These are phyloP conservation scores for Calyptomena viridis DNA, from an alignment of 2,113 vertebrate genomes.

Conservation along the genomic window DNA sequence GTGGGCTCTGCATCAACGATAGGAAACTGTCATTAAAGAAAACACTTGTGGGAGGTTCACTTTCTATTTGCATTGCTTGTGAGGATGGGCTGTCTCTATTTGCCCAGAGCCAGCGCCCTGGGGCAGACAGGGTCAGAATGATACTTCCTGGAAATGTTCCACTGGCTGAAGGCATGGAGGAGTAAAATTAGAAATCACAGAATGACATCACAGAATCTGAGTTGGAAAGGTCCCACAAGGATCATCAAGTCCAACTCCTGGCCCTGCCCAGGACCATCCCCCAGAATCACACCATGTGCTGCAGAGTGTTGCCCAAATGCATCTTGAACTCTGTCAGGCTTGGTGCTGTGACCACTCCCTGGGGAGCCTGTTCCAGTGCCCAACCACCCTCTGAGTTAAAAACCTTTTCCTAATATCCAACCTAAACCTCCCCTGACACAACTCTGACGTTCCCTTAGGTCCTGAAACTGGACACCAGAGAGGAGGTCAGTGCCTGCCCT, in stretches of 20 bases:
- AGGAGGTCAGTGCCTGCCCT: not conserved
- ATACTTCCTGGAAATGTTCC: too few species aligned
- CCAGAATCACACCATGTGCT: too few species aligned
- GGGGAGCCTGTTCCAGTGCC: not conserved
- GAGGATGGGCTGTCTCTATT: too few species aligned
- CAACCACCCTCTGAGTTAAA: too few species aligned
- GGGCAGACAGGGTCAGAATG: accelerated
- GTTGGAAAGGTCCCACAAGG: not conserved
- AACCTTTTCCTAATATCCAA: not conserved
- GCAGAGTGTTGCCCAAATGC: accelerated
- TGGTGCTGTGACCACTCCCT: not conserved
- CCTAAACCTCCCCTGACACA: not conserved
- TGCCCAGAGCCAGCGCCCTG: too few species aligned
- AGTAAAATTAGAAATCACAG: not conserved
- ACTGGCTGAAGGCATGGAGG: accelerated
- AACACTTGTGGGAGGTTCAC: accelerated
- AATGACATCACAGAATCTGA: too few species aligned
- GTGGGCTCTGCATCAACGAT: accelerated
- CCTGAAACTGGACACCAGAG: too few species aligned
- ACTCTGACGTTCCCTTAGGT: accelerated
- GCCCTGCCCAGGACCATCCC: not conserved
- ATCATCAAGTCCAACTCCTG: accelerated
- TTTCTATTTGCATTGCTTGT: too few species aligned
- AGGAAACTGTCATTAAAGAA: accelerated
- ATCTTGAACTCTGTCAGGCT: not conserved